Base-by-base conservation (phyloP, 2,797 vertebrate genomes). In the Oophaga sylvatica region DNA sequence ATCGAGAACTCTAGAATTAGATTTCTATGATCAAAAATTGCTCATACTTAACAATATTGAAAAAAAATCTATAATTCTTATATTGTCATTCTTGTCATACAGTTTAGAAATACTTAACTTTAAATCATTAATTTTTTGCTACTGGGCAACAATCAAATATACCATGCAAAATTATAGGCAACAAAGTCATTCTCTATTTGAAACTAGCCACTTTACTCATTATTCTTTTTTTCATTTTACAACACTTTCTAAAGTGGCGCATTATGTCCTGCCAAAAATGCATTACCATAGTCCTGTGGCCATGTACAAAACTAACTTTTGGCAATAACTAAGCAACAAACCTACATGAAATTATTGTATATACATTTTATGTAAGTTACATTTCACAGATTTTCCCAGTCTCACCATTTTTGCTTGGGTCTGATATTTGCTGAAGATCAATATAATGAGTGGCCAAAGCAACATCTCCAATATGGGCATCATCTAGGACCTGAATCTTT, bases 401-500 rank as follows among this genome's bases (percentile, higher is more conserved):
- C 93, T 93, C 92, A 98, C 98, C 97, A 0, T 97, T 96, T 90
- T 96, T 96, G 83, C 96, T 96, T 2, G 95, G 91, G 89, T 98
- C 96, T 0, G 97, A 98, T 90, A 99, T 97, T 92, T 97, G 96
- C 90, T 95, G 95, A 88, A 99, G 93, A 90, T 98, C 96, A 84
- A 98, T 93, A 91, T 95, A 96, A 89, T 97, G 97, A 0, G 97
- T 99, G 68, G 97, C 97, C 3, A 99, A 90, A n/a, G 96, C 95
- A 20, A 95, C 93, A 0, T 98, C 96, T 0, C 95, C 93, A 0
- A 97, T 95, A 60, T 94, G 97, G 11, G 95, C 95, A 41, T 99
- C 96, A 80, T 99, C 98, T 2, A 97, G 92, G 85, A 98, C 89
- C 94, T 97, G 97, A 81, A 99, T 78, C 93, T 95, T 96, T 81